Evolutionary conservation across 2,113 vertebrate genomes (phyloP).

Genomic region (Procavia capensis): DNA sequence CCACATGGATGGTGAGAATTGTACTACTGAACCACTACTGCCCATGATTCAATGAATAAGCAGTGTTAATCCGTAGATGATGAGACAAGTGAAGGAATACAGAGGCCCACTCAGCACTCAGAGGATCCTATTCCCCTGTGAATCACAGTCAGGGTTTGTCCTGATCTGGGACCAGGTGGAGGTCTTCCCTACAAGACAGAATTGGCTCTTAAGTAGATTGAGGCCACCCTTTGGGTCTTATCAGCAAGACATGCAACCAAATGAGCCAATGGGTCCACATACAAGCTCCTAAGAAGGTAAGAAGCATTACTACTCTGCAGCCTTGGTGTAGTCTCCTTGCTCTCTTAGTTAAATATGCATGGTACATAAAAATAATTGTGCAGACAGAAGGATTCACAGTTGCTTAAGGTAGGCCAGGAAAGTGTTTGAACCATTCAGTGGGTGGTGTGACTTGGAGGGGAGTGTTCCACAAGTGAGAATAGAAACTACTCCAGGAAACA

Average conservation of each 20-base stretch:
- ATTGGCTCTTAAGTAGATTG: background rate
- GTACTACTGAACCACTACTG: background rate
- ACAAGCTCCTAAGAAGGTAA: background rate
- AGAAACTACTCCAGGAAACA: constrained; percentile 71
- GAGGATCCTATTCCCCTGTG: background rate
- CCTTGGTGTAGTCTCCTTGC: constrained; percentile 40
- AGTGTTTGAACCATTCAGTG: constrained; percentile 66
- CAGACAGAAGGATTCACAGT: constrained; percentile 78
- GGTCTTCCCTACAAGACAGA: background rate
- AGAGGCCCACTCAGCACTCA: background rate
- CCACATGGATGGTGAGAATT: background rate
- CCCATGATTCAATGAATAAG: background rate
- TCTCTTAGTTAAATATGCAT: constrained; percentile 60
- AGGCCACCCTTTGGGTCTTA: background rate
- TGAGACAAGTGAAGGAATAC: background rate
- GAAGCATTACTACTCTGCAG: background rate
- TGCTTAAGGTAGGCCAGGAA: constrained; percentile 71
- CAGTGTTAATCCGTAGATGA: background rate
- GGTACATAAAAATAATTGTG: constrained; percentile 75
- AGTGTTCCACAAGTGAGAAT: constrained; percentile 65
- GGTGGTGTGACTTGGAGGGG: constrained; percentile 51
- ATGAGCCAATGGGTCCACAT: background rate
- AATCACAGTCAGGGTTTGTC: background rate
- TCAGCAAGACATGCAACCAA: background rate
- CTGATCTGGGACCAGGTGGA: background rate